A percentile compares a stretch with the other conserved stretches of the same genome.
phyloP scores from a whole-genome alignment of 2,888 invertebrate species.

The Acleris emargana region DNA sequence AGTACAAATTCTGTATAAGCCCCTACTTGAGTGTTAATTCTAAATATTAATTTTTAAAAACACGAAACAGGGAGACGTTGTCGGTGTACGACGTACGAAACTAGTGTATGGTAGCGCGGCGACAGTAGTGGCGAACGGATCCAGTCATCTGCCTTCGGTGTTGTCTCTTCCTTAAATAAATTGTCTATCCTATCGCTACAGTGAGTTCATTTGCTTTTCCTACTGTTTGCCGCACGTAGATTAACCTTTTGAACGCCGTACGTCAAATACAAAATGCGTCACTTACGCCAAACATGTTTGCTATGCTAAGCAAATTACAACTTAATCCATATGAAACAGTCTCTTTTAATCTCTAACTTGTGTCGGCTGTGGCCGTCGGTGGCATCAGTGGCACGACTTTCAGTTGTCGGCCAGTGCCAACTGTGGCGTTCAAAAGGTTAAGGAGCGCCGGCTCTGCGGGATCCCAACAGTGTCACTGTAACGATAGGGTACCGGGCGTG shows the following conservation, averaged over 20 bases:
- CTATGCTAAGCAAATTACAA: no score
- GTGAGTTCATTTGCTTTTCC: conserved; percentile 74
- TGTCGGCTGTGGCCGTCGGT: no score
- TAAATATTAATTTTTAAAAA: conserved; percentile 73
- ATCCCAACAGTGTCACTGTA: conserved; percentile 61
- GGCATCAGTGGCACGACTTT: no score
- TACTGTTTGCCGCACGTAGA: conserved; percentile 49
- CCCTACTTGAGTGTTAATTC: conserved; percentile 81
- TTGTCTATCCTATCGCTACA: conserved; percentile 77
- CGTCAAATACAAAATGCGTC: no score
- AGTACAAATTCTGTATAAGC: conserved; percentile 90
- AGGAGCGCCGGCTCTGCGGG: conserved; percentile 40
- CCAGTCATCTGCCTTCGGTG: conserved; percentile 77
- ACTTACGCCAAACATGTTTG: no score
- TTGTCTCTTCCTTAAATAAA: conserved; percentile 75
- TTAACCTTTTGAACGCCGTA: no score
- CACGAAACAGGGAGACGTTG: conserved; percentile 70
- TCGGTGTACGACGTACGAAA: conserved; percentile 56
- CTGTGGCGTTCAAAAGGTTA: no score
- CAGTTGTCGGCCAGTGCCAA: no score
- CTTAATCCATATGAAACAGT: no score
- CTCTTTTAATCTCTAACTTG: no score
- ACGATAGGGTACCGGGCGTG: conserved; percentile 69
- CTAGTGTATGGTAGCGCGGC: conserved; percentile 60
- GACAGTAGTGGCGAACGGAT: conserved; percentile 58